phyloP scores from a whole-genome alignment of 2,888 invertebrate species.

The Polydrusus pterygomalis region DNA sequence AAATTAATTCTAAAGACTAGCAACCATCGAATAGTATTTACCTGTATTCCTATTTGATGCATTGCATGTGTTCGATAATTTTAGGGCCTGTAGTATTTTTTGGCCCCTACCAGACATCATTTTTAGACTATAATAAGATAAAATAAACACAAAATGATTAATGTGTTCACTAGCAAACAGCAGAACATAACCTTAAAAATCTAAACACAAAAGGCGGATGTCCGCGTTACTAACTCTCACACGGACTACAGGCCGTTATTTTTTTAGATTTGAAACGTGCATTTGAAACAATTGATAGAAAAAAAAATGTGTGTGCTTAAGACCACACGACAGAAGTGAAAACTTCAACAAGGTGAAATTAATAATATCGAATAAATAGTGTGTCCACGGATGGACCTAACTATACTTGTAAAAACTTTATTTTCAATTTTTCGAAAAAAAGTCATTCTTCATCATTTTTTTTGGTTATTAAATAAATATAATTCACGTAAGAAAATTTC shows the following conservation, averaged over 20 bases:
- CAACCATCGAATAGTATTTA: neutral
- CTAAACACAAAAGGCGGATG: constrained; percentile 1
- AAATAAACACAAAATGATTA: neutral
- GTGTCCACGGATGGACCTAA: too few relatives aligned
- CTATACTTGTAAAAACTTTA: too few relatives aligned
- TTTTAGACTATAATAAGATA: constrained; percentile 1
- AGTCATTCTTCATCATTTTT: too few relatives aligned
- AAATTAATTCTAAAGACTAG: constrained; percentile 1
- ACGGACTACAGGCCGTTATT: neutral
- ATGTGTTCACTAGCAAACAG: neutral
- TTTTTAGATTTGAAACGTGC: too few relatives aligned
- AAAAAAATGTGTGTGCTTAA: too few relatives aligned
- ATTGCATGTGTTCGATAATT: neutral
- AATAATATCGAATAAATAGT: too few relatives aligned
- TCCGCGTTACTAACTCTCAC: constrained; percentile 1
- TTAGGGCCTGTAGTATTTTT: neutral
- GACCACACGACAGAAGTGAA: too few relatives aligned
- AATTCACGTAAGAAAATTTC: too few relatives aligned
- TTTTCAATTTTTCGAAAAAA: too few relatives aligned
- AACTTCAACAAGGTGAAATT: too few relatives aligned
- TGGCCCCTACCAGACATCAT: neutral
- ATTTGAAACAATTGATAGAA: too few relatives aligned
- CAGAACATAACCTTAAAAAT: constrained; percentile 1
- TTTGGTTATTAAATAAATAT: too few relatives aligned
- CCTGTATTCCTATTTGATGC: constrained; percentile 1